A percentile compares a stretch with the other conserved stretches of the same genome.
phyloP scores from a whole-genome alignment of 2,888 invertebrate species.

The Drosophila austrosaltans region DNA sequence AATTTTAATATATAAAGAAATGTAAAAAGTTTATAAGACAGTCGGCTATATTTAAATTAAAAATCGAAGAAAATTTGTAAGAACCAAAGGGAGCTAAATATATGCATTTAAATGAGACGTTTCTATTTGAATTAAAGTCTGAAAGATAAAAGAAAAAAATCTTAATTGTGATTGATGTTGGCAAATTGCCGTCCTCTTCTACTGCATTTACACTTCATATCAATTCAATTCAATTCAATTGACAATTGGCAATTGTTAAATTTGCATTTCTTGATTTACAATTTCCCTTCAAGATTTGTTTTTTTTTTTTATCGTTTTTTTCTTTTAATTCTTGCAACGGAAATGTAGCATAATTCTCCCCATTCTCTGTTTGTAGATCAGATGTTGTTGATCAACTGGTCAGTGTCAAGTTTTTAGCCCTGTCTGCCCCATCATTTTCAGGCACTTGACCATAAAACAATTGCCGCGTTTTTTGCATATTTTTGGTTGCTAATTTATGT shows the following conservation, averaged over 20 bases:
- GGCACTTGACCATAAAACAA: constrained; percentile 76
- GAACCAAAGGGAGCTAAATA: too few species aligned
- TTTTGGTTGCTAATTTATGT: constrained; percentile 54
- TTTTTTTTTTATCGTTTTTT: constrained; percentile 3
- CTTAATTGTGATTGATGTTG: constrained; percentile 35
- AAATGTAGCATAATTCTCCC: constrained; percentile 74
- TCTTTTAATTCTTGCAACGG: constrained; percentile 44
- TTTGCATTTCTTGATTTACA: constrained; percentile 77
- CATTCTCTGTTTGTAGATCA: constrained; percentile 54
- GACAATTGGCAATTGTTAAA: constrained; percentile 49
- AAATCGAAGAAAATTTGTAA: too few species aligned
- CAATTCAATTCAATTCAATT: constrained; percentile 51
- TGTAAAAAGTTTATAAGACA: too few species aligned
- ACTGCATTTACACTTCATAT: constrained; percentile 70
- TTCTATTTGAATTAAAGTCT: background rate
- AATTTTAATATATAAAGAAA: background rate
- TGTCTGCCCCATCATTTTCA: constrained; percentile 60
- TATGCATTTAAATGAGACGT: too few species aligned
- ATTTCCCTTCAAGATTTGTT: constrained; percentile 61
- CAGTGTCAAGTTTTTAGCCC: constrained; percentile 81
- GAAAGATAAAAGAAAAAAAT: background rate
- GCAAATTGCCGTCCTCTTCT: constrained; percentile 36
- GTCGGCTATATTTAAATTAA: too few species aligned
- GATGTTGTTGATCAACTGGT: constrained; percentile 72
- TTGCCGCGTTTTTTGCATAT: constrained; percentile 47